Percentiles rank a stretch among this genome's conserved stretches.
phyloP scores from a whole-genome alignment of 2,888 invertebrate species.

The Amphimallon solstitiale region DNA sequence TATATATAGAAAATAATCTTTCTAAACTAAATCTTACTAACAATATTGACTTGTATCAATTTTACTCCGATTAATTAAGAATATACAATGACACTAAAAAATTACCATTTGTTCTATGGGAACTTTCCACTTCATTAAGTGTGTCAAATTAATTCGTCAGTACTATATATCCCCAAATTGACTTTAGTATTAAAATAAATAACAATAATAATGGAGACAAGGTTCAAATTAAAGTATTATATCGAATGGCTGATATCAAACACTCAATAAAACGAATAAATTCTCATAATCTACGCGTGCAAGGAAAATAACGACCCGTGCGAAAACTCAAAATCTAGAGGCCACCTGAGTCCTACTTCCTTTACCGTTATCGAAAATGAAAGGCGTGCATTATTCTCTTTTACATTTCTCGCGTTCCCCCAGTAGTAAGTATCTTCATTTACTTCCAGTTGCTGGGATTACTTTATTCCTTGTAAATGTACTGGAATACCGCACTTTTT shows the following conservation, averaged over 20 bases:
- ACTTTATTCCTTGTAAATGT: conserved; percentile 30
- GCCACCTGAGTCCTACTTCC: conserved; percentile 49
- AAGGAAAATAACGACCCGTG: conserved; percentile 43
- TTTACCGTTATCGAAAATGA: conserved; percentile 45
- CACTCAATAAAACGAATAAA: conserved; percentile 26
- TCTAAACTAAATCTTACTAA: no score
- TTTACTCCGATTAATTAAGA: no score
- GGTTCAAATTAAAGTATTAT: neutral
- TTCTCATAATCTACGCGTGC: conserved; percentile 39
- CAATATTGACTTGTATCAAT: no score
- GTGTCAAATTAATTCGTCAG: no score
- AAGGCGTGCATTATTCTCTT: conserved; percentile 42
- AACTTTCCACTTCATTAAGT: no score
- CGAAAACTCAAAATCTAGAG: conserved; percentile 49
- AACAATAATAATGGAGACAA: no score
- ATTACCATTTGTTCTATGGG: no score
- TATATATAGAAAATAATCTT: no score
- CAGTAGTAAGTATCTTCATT: conserved; percentile 43
- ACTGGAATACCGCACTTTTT: conserved; percentile 42
- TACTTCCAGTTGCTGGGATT: conserved; percentile 32
- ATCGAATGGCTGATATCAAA: conserved; percentile 12
- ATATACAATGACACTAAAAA: no score
- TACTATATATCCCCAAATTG: no score
- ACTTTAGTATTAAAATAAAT: no score
- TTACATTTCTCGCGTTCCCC: conserved; percentile 27